phyloP scores from a whole-genome alignment of 2,797 vertebrate species.

The Poecilia gillii region DNA sequence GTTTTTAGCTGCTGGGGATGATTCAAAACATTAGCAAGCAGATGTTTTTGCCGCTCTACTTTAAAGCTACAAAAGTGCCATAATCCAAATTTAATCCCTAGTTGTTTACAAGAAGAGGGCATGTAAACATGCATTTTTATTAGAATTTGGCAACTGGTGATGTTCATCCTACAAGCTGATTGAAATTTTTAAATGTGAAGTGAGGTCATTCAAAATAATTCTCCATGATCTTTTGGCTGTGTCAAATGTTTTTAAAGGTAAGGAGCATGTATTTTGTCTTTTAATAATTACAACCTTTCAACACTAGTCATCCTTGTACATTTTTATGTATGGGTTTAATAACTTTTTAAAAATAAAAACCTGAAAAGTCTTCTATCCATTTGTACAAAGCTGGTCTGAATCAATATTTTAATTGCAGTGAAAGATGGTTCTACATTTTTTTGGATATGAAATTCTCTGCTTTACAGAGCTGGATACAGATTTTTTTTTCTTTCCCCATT shows the following conservation, averaged over 20 bases:
- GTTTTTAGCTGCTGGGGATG: slow-evolving; percentile 5
- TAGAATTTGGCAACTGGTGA: not conserved
- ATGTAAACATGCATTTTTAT: not conserved
- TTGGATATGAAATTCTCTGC: not conserved
- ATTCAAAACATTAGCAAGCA: slow-evolving; percentile 9
- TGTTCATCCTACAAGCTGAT: not conserved
- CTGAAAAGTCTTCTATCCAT: not conserved
- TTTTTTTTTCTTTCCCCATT: not conserved
- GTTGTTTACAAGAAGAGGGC: not conserved
- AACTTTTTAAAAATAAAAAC: not conserved
- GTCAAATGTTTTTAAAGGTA: not conserved
- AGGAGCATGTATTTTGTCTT: not conserved
- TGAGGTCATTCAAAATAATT: not conserved
- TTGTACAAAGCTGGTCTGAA: not conserved
- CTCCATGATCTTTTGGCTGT: not conserved
- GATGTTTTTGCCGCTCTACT: slow-evolving; percentile 1
- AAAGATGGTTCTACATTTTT: not conserved
- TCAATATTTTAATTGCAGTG: not conserved
- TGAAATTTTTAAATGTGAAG: not conserved
- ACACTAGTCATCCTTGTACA: not conserved
- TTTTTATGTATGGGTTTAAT: not conserved
- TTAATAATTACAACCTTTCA: not conserved
- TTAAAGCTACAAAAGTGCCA: not conserved
- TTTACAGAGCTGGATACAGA: not conserved
- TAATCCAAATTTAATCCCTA: slow-evolving; percentile 1